Evolutionary conservation across 2,113 vertebrate species (phyloP).

Genomic region (Herpailurus yagouaroundi): DNA sequence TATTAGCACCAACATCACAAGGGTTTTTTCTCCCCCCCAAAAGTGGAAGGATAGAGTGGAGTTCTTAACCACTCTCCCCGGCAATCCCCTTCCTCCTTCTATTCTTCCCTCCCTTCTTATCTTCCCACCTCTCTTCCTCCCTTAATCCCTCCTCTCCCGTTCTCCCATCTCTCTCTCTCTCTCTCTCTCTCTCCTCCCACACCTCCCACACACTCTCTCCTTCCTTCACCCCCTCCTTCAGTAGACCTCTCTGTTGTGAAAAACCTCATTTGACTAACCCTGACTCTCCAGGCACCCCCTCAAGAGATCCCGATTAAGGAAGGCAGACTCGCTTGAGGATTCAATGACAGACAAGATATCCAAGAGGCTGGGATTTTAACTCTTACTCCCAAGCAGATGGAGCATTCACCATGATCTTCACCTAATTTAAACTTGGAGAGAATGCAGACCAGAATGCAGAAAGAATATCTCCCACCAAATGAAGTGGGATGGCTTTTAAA

Average conservation of each 20-base stretch:
- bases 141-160: neutral
- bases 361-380: neutral
- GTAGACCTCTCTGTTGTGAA: neutral
- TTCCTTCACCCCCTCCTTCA: neutral
- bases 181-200: neutral
- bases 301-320: neutral
- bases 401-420: neutral
- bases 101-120: neutral
- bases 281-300: neutral
- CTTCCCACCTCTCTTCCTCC: neutral
- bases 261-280: neutral
- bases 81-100: neutral
- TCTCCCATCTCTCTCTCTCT: neutral
- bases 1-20: neutral
- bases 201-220: neutral
- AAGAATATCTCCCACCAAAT: slow-evolving; percentile 19
- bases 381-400: neutral
- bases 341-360: neutral
- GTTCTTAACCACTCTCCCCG: neutral
- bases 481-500: slow-evolving; percentile 27
- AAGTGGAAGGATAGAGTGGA: neutral
- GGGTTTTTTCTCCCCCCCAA: neutral
- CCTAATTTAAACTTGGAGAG: slow-evolving; percentile 35
- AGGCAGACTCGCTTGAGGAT: neutral
- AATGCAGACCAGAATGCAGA: slow-evolving; percentile 41